phyloP scores from a whole-genome alignment of 2,888 invertebrate genomes.

The Plagodis dolabraria region DNA sequence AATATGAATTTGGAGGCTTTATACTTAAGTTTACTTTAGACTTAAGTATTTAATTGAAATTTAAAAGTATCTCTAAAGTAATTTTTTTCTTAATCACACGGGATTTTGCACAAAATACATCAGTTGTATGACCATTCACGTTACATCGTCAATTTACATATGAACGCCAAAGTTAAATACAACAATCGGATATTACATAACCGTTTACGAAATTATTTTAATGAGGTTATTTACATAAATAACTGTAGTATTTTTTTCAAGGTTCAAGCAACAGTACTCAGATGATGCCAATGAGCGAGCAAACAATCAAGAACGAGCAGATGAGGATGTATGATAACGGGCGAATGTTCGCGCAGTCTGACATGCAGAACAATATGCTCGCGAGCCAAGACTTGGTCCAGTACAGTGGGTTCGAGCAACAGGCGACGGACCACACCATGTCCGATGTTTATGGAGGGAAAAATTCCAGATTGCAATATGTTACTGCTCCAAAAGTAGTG shows the following conservation, averaged over 20 bases:
- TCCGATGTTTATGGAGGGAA: constrained; percentile 60
- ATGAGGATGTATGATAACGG: constrained; percentile 71
- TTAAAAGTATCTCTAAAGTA: too few species aligned
- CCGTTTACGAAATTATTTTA: constrained; percentile 12
- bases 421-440: constrained; percentile 50
- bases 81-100: not conserved
- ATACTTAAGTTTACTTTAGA: too few species aligned
- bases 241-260: constrained; percentile 41
- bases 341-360: constrained; percentile 64
- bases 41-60: too few species aligned
- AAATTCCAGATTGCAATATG: constrained; percentile 60
- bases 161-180: constrained; percentile 5
- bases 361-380: constrained; percentile 66
- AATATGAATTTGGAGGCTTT: too few species aligned
- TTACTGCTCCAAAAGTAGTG: constrained; percentile 62
- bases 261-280: constrained; percentile 75
- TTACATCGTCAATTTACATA: constrained; percentile 1
- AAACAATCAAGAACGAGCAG: constrained; percentile 71
- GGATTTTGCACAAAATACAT: not conserved
- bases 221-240: constrained; percentile 10
- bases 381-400: constrained; percentile 66
- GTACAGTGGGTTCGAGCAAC: constrained; percentile 62
- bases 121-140: not conserved
- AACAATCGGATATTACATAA: constrained; percentile 13
- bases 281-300: constrained; percentile 69